Conservation (phyloP, 2,888 invertebrate species). For the Bellardia bayeri region DNA sequence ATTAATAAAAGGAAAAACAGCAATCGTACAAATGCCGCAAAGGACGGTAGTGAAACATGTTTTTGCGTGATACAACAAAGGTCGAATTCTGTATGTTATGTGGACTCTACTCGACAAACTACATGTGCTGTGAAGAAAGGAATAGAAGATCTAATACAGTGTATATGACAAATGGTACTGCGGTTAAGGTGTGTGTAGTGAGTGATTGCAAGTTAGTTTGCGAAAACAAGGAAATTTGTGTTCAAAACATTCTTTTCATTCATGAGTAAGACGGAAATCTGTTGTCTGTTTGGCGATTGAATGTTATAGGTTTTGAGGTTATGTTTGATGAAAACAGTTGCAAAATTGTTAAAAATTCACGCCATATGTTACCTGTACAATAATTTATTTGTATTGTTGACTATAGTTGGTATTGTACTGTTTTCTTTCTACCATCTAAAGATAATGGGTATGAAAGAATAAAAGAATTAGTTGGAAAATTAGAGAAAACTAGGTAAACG, state of each 20-base stretch:
- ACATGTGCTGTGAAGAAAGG: constrained; percentile 36
- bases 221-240: constrained; percentile 18
- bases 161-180: constrained; percentile 25
- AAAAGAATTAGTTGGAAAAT: constrained; percentile 19
- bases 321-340: not conserved
- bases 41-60: not conserved
- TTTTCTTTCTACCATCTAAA: constrained; percentile 19
- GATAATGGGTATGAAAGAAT: constrained; percentile 11
- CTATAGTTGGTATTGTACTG: constrained; percentile 6
- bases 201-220: constrained; percentile 31
- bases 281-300: constrained; percentile 2
- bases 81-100: constrained; percentile 1
- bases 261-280: constrained; percentile 12
- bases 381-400: constrained; percentile 18
- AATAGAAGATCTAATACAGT: constrained; percentile 12
- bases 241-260: not conserved
- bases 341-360: not conserved
- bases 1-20: constrained; percentile 1
- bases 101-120: constrained; percentile 42
- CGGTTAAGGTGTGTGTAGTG: not conserved
- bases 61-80: constrained; percentile 13
- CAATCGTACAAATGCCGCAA: not conserved
- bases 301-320: not conserved
- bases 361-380: constrained; percentile 3
- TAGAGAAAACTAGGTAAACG: constrained; percentile 11